Conservation (phyloP, 2,888 invertebrate species). For the Oxystoma pomonae region DNA sequence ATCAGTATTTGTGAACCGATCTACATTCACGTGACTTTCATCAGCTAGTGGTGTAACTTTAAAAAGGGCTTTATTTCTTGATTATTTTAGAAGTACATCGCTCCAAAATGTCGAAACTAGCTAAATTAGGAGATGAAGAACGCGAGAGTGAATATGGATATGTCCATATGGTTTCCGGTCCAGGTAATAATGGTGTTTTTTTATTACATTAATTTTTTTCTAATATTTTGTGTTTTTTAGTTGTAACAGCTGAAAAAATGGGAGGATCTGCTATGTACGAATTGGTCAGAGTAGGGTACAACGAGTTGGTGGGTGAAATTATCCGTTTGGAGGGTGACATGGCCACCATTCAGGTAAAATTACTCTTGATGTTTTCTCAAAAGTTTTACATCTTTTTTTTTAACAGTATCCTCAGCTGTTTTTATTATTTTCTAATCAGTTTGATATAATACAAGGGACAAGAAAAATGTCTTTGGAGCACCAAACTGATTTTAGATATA, state of each 20-base stretch:
- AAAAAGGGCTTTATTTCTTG: conserved; percentile 13
- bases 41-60: conserved; percentile 8
- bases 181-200: conserved; percentile 61
- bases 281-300: conserved; percentile 96
- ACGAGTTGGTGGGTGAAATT: conserved; percentile 98
- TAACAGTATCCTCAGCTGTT: no score
- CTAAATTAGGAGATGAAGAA: conserved; percentile 77
- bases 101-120: conserved; percentile 63
- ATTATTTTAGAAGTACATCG: conserved; percentile 24
- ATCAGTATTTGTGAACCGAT: conserved; percentile 28
- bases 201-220: conserved; percentile 7
- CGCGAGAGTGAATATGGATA: conserved; percentile 88
- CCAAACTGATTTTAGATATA: no score
- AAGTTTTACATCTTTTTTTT: not conserved
- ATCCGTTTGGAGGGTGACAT: conserved; percentile 99
- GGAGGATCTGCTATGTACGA: conserved; percentile 99
- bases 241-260: conserved; percentile 99
- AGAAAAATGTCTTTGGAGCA: no score
- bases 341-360: conserved; percentile 95
- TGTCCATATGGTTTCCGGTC: conserved; percentile 97
- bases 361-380: not conserved
- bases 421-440: not conserved
- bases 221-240: conserved; percentile 54
- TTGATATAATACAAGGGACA: not conserved
- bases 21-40: conserved; percentile 37